A percentile compares a stretch with the other conserved stretches of the same genome.
Evolutionary conservation across 1,140 invertebrate genomes (phyloP).

Genomic region (Drosophila repletoides): DNA sequence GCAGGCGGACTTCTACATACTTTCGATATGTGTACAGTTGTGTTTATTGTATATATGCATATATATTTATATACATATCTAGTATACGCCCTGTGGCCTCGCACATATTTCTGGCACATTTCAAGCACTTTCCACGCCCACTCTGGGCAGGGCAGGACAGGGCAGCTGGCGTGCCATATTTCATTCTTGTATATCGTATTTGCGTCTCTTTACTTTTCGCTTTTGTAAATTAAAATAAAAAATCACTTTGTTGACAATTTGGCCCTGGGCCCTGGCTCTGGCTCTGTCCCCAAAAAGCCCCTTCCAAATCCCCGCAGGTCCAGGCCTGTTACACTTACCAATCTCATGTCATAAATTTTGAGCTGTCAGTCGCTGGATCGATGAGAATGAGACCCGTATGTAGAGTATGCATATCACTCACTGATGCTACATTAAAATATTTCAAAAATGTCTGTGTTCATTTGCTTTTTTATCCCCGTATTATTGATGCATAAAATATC

Average conservation of each 20-base stretch:
- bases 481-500: constrained; percentile 13
- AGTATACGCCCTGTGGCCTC: constrained; percentile 13
- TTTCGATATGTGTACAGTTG: too few relatives aligned
- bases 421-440: constrained; percentile 8
- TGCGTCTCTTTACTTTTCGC: constrained; percentile 31
- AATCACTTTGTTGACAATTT: constrained; percentile 69
- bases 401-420: constrained; percentile 8
- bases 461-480: constrained; percentile 1
- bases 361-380: constrained; percentile 25
- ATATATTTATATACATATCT: neutral
- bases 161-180: constrained; percentile 65
- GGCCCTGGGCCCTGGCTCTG: constrained; percentile 14
- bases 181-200: constrained; percentile 56
- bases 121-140: constrained; percentile 39
- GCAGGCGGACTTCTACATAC: too few relatives aligned
- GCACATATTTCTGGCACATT: constrained; percentile 25
- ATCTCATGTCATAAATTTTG: constrained; percentile 26
- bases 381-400: neutral
- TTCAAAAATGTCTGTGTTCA: neutral
- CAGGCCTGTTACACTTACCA: constrained; percentile 15
- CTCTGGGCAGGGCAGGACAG: too few relatives aligned
- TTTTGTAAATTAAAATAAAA: constrained; percentile 68
- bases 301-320: neutral
- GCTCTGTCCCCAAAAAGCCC: too few relatives aligned
- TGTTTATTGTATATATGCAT: too few relatives aligned